Conservation (phyloP, 2,888 invertebrate genomes). For the Ptilodon capucinus region DNA sequence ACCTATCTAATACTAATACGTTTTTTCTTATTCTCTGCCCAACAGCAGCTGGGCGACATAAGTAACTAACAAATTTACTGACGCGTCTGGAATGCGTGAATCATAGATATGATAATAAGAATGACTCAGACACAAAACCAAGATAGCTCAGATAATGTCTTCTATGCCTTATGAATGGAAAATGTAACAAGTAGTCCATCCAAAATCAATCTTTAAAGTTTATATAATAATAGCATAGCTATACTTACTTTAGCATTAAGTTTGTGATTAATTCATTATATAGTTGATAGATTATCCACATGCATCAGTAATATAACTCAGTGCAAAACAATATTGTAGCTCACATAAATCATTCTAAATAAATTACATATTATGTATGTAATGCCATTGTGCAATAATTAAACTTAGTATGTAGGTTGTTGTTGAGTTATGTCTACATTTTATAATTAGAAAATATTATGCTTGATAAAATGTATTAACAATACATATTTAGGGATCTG, state of each 20-base stretch:
- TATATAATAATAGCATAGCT: conserved; percentile 31
- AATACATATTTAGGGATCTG: conserved; percentile 25
- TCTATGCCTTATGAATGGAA: conserved; percentile 19
- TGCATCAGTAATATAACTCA: conserved; percentile 24
- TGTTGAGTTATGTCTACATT: conserved; percentile 26
- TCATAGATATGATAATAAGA: conserved; percentile 29
- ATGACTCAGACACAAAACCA: conserved; percentile 32
- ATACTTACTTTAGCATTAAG: too few species aligned
- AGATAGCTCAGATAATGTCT: conserved; percentile 23
- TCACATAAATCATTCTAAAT: background rate
- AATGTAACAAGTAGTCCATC: conserved; percentile 33
- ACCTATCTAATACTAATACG: background rate
- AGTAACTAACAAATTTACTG: conserved; percentile 10
- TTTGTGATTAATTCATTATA: background rate
- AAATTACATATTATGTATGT: conserved; percentile 20
- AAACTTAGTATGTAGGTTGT: conserved; percentile 25
- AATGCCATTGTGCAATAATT: conserved; percentile 50
- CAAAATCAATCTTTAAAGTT: conserved; percentile 28
- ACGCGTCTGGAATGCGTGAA: conserved; percentile 29
- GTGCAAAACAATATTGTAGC: conserved; percentile 28
- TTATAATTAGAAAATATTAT: conserved; percentile 14
- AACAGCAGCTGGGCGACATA: conserved; percentile 13
- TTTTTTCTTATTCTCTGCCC: conserved; percentile 17
- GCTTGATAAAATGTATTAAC: conserved; percentile 20
- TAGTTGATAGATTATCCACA: conserved; percentile 20